Evolutionary conservation across 2,113 vertebrate species (phyloP).

Genomic region (Synchiropus splendidus): DNA sequence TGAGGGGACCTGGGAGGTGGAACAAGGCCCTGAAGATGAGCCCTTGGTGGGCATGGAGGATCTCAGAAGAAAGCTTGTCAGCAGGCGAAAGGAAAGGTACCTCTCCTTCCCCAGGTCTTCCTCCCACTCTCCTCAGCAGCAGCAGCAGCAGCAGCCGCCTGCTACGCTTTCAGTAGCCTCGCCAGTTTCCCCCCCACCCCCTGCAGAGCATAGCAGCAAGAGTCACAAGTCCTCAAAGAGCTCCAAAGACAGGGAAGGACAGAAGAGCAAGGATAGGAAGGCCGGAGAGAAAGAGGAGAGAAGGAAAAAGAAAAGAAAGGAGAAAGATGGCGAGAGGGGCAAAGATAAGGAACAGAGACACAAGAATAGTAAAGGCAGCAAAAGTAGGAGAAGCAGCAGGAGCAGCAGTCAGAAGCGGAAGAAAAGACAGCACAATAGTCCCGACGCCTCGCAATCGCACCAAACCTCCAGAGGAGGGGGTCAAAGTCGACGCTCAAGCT

Average conservation of each 20-base stretch:
- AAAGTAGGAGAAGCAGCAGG: slow-evolving; percentile 45
- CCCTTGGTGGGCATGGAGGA: slow-evolving; percentile 67
- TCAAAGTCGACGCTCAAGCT: slow-evolving; percentile 42
- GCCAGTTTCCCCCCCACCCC: slow-evolving; percentile 24
- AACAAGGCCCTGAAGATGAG: slow-evolving; percentile 36
- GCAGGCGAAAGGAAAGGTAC: slow-evolving; percentile 73
- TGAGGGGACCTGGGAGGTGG: slow-evolving; percentile 63
- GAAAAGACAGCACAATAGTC: slow-evolving; percentile 49
- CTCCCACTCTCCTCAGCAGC: slow-evolving; percentile 41
- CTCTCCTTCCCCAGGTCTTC: slow-evolving; percentile 56
- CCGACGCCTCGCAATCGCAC: slow-evolving; percentile 37
- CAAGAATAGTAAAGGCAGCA: slow-evolving; percentile 28
- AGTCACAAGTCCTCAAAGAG: slow-evolving; percentile 54
- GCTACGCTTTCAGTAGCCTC: slow-evolving; percentile 24
- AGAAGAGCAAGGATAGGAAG: slow-evolving; percentile 59
- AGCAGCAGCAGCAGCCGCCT: slow-evolving; percentile 17
- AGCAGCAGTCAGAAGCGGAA: slow-evolving; percentile 62
- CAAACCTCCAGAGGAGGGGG: slow-evolving; percentile 31
- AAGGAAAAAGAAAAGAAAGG: slow-evolving; percentile 45
- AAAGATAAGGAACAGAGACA: slow-evolving; percentile 35
- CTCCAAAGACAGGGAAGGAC: slow-evolving; percentile 51
- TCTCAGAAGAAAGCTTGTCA: slow-evolving; percentile 79
- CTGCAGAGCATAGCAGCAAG: slow-evolving; percentile 32
- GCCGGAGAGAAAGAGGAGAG: slow-evolving; percentile 49
- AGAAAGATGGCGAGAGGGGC: slow-evolving; percentile 36